Evolutionary conservation across 2,797 vertebrate genomes (phyloP).

Genomic region (Petrocephalus sullivani): DNA sequence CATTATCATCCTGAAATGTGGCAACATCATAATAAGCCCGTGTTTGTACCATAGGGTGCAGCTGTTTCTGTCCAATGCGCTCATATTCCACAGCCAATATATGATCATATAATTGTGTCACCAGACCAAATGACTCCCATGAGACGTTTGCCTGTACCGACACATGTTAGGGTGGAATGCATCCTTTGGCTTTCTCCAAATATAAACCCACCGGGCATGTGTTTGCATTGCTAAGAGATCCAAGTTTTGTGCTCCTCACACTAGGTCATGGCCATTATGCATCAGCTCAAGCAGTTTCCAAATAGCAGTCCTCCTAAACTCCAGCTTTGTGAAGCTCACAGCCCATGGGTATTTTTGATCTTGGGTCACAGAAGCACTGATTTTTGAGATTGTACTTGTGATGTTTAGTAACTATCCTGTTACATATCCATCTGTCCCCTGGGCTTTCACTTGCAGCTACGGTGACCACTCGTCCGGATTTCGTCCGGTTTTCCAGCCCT

Average conservation of each 20-base stretch:
- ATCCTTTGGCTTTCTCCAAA: neutral
- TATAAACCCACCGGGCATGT: neutral
- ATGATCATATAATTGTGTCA: neutral
- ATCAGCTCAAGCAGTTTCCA: neutral
- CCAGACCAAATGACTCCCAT: neutral
- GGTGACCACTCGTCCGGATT: neutral
- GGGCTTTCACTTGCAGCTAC: neutral
- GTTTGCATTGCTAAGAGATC: neutral
- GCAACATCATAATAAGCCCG: neutral
- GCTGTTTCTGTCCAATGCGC: neutral
- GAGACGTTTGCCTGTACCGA: neutral
- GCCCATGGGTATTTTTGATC: neutral
- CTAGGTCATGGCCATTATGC: neutral
- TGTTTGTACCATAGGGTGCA: neutral
- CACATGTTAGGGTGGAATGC: too few relatives aligned
- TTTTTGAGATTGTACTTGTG: neutral
- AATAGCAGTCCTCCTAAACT: neutral
- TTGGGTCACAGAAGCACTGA: neutral
- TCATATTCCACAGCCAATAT: neutral
- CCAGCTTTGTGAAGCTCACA: neutral
- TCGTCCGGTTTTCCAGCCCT: neutral
- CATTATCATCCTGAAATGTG: neutral
- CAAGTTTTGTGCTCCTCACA: neutral
- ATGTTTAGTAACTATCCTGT: neutral
- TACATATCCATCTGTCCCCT: neutral